A percentile compares a stretch with the other conserved stretches of the same genome.
phyloP scores from a whole-genome alignment of 2,888 invertebrate genomes.

The Geotrupes spiniger region DNA sequence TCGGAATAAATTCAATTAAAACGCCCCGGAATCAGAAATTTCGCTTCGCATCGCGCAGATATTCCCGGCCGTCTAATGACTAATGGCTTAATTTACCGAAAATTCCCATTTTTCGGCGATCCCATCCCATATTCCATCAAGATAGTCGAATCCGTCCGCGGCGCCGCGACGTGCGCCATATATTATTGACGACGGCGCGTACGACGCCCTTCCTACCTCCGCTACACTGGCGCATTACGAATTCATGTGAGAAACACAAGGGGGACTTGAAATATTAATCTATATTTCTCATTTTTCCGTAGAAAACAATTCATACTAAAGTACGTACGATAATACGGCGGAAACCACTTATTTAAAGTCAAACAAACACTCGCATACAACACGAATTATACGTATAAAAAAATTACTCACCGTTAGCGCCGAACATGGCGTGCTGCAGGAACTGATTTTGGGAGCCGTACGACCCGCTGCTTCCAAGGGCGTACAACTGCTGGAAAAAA shows the following conservation, averaged over 20 bases:
- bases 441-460: constrained; percentile 54
- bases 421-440: constrained; percentile 60
- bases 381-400: constrained; percentile 14
- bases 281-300: constrained; percentile 49
- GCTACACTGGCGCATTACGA: constrained; percentile 41
- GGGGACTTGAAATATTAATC: constrained; percentile 53
- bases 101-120: constrained; percentile 29
- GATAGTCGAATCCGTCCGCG: constrained; percentile 33
- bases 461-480: constrained; percentile 51
- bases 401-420: constrained; percentile 54
- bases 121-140: constrained; percentile 34
- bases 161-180: constrained; percentile 44
- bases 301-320: constrained; percentile 42
- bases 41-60: too few relatives aligned
- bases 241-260: constrained; percentile 52
- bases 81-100: constrained; percentile 31
- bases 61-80: too few relatives aligned
- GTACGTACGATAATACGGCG: constrained; percentile 16
- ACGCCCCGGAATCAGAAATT: too few relatives aligned
- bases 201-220: constrained; percentile 36
- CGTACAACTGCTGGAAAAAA: constrained; percentile 58
- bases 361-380: not conserved
- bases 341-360: constrained; percentile 2
- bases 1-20: too few relatives aligned
- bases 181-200: constrained; percentile 55